These are phyloP conservation scores for Baronia brevicornis DNA, from an alignment of 2,888 invertebrate species.

Conservation along the genomic window DNA sequence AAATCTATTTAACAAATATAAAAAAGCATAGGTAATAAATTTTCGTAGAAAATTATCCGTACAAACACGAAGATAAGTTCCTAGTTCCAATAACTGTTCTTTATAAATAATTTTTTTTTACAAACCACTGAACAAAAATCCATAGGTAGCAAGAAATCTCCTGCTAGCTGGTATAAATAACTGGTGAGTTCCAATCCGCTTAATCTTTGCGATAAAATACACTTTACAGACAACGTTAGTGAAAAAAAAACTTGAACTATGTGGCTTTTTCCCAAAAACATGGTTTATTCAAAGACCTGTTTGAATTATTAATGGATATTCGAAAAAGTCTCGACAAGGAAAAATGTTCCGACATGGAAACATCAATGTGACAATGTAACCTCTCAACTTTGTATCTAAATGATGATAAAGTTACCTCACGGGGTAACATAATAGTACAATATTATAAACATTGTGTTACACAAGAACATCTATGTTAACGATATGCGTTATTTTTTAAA, in stretches of 20 bases:
- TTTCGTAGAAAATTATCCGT: too few relatives aligned
- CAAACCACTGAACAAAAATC: too few relatives aligned
- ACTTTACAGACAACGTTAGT: too few relatives aligned
- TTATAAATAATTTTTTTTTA: too few relatives aligned
- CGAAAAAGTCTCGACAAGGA: constrained; percentile 1
- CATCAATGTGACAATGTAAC: constrained; percentile 6
- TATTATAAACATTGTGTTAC: constrained; percentile 12
- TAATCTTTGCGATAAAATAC: too few relatives aligned
- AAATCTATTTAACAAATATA: too few relatives aligned
- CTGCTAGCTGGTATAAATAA: too few relatives aligned
- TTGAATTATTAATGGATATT: constrained; percentile 1
- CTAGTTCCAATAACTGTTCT: too few relatives aligned
- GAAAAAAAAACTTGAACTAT: background rate
- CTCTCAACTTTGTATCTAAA: constrained; percentile 7
- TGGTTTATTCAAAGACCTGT: constrained; percentile 1
- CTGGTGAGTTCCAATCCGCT: too few relatives aligned
- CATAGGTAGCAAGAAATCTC: too few relatives aligned
- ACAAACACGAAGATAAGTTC: too few relatives aligned
- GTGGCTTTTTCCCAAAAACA: background rate
- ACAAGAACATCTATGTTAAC: constrained; percentile 12
- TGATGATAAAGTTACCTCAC: constrained; percentile 12
- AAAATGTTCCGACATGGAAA: constrained; percentile 2
- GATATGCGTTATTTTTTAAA: constrained; percentile 1
- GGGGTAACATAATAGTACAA: constrained; percentile 11
- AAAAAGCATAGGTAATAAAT: too few relatives aligned